Base-by-base conservation (phyloP, 64 coral and sea anemone genomes). In the Acropora yongei region DNA sequence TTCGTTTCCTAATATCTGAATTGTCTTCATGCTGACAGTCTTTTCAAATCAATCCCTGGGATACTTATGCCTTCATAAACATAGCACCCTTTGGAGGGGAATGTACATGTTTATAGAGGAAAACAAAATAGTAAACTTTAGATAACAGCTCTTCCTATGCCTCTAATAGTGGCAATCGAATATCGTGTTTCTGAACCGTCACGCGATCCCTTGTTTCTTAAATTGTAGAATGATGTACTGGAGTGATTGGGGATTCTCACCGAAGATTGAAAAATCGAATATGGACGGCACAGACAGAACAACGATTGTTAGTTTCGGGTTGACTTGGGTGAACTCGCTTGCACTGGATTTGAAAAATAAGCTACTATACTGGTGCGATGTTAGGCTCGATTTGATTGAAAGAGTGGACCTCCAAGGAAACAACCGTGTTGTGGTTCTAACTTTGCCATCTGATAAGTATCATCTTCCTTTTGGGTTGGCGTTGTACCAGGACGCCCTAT, bases 191-290 rank as follows among this genome's bases (percentile, higher is more conserved):
- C 18, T 71, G 67, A 71, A 71, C 18, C 40, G 42, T 44, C 72
- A 44, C 41, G 72, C 72, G 44, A 75, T 75, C 72, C 39, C 75
- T 77, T 77, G 43, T 77, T 77, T 46, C 44, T 86, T 41, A 3
- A 13, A 55, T 69, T 20, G 46, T 80, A 97, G 95, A 46, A 87
- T 88, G 9, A 97, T 97, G 76, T 97, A 94, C n/a, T 97, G 95
- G 95, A 88, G 88, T 5, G 92, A 91, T n/a, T 91, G 87, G 72
- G 92, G 92, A 74, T 39, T 41, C n/a, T 91, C 51, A 43, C 92
- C 95, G 30, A 97, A 88, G 80, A 97, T 97, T 53, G 92, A 93
- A 44, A 60, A 71, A 40, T 88, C 88, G 8, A 88, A 93, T 67
- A 97, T 97, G 95, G 95, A 97, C 48, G 95, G 95, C 6, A 83